Conservation (phyloP, 2,888 invertebrate species). For the Pristionchus exspectatus region DNA sequence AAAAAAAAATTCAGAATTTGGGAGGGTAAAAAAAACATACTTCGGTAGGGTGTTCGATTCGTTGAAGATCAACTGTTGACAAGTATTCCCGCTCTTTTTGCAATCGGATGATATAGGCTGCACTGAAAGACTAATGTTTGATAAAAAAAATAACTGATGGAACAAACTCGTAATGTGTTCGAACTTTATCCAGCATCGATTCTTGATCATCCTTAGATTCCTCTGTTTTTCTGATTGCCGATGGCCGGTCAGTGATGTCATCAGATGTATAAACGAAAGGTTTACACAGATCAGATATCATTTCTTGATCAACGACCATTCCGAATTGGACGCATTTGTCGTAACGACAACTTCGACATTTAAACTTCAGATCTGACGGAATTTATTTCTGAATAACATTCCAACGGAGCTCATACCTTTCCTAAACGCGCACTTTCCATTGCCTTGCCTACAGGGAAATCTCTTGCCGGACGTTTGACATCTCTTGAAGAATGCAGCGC, state of each 20-base stretch:
- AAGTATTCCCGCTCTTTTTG: neutral
- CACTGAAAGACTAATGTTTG: neutral
- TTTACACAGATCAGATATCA: neutral
- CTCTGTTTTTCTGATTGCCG: neutral
- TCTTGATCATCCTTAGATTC: neutral
- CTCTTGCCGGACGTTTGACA: neutral
- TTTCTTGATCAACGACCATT: neutral
- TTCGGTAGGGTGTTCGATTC: neutral
- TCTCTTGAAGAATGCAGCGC: constrained; percentile 27
- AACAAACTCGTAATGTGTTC: neutral
- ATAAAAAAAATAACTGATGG: neutral
- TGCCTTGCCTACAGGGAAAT: constrained; percentile 3
- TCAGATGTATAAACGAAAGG: neutral
- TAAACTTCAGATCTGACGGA: constrained; percentile 13
- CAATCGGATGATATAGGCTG: neutral
- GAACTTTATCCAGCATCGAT: neutral
- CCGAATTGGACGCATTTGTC: constrained; percentile 7
- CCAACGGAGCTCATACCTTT: neutral
- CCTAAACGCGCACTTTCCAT: constrained; percentile 13
- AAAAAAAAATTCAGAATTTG: neutral
- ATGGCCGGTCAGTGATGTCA: neutral
- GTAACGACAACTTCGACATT: constrained; percentile 17
- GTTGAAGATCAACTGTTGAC: neutral
- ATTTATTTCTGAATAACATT: neutral
- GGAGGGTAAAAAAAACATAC: neutral